phyloP scores from a whole-genome alignment of 2,888 invertebrate genomes.

The Melipona bicolor region DNA sequence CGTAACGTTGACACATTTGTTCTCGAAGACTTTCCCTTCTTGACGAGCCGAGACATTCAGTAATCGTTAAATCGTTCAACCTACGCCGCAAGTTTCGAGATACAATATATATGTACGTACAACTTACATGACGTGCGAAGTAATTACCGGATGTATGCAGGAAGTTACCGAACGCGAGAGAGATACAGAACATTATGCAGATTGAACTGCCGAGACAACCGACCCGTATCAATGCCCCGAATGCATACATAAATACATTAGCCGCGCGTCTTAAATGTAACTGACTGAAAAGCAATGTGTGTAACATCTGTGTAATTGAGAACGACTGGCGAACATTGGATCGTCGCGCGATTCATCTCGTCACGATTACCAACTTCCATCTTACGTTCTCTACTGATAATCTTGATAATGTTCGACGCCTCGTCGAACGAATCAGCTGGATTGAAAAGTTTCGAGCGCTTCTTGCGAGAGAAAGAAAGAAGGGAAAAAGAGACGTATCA shows the following conservation, averaged over 20 bases:
- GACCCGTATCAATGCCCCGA: constrained; percentile 6
- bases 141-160: constrained; percentile 5
- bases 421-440: not conserved
- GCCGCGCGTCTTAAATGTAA: too few relatives aligned
- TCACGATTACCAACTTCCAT: not conserved
- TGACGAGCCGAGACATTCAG: too few relatives aligned
- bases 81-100: too few relatives aligned
- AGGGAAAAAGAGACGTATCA: not conserved
- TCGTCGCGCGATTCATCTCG: not conserved
- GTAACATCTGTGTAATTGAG: not conserved
- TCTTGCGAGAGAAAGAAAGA: too few relatives aligned
- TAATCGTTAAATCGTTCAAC: too few relatives aligned
- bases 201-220: constrained; percentile 18
- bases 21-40: too few relatives aligned
- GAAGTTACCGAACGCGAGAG: not conserved
- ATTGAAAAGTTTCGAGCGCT: not conserved
- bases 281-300: too few relatives aligned
- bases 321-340: not conserved
- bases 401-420: not conserved
- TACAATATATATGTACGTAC: not conserved
- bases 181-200: constrained; percentile 23
- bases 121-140: not conserved
- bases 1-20: not conserved
- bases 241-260: too few relatives aligned
- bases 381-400: not conserved